Base-by-base conservation (phyloP, 2,888 invertebrate genomes). In the Nemapogon koenigi region DNA sequence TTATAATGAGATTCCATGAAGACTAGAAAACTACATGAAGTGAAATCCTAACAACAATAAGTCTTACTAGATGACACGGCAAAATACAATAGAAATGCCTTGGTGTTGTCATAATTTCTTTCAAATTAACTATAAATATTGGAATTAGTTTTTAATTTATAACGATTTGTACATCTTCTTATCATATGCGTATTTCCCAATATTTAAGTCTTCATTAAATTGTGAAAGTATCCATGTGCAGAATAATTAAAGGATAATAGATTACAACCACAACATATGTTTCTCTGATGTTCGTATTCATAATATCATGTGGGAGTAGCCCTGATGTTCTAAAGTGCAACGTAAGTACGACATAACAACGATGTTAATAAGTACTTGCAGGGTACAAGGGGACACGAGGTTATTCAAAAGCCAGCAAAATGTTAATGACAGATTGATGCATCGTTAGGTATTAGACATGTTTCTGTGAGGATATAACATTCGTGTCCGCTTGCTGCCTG, bases 21-120 rank as follows among this genome's bases (percentile, higher is more conserved):
- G 63, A 69, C 78, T 78, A 78, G 73, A 75, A 63, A 61, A 72
- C 76, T 78, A 78, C 59, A 76, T 78, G 78, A 73, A 72, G 70
- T 72, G 76, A 76, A 75, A 75, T 72, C 63, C 75, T 78, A 73
- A 76, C 64, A 70, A 63, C 64, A 60, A 75, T 75, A 75, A 78
- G 76, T 76, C 75, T 78, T 78, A 72, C 73, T 73, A 64, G 71
- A 64, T 76, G 70, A 59, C 66, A 64, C 62, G 67, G 68, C 70
- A 71, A 71, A 68, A 67, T 67, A 71, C 63, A 68, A 59, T 58
- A 68, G 48, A 76, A 76, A 76, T 76, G 76, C 76, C 75, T 62
- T 53, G 51, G 53, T 52, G 58, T 61, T 62, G 66, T 64, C 63
- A 56, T 50, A 57, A 57, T 59, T 56, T 60, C 52, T 56, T 61